These are phyloP conservation scores for Lota lota DNA, from an alignment of 2,113 vertebrate species.

Conservation along the genomic window DNA sequence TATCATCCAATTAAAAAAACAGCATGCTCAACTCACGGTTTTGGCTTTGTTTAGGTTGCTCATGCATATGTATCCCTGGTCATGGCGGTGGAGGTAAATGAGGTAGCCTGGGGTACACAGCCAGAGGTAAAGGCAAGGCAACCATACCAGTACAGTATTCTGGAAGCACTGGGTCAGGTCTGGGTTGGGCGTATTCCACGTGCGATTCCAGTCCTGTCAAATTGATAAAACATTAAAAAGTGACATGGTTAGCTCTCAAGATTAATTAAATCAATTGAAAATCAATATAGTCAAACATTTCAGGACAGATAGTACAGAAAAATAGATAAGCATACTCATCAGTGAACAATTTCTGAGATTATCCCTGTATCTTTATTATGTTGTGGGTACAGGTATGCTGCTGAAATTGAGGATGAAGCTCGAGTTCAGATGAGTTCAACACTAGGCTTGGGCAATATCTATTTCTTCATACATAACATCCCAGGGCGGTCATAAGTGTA, in stretches of 20 bases:
- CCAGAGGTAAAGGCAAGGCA: constrained; percentile 92
- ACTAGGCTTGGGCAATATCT: too few species aligned
- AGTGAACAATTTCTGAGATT: background rate
- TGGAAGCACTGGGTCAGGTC: constrained; percentile 94
- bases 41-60: constrained; percentile 90
- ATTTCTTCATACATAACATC: too few species aligned
- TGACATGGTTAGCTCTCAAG: background rate
- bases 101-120: constrained; percentile 82
- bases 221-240: background rate
- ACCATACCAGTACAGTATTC: constrained; percentile 86
- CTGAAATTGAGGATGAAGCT: too few species aligned
- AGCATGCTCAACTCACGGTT: constrained; percentile 76
- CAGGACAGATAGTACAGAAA: too few species aligned
- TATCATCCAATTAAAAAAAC: too few species aligned
- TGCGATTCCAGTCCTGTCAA: constrained; percentile 85
- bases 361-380: background rate
- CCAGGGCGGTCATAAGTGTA: too few species aligned
- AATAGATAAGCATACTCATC: too few species aligned
- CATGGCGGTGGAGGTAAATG: constrained; percentile 78
- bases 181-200: constrained; percentile 83
- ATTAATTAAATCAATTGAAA: too few species aligned
- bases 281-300: too few species aligned
- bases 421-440: too few species aligned
- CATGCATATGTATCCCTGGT: constrained; percentile 91
- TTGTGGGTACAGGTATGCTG: too few species aligned